Evolutionary conservation across 2,797 vertebrate genomes (phyloP).

Genomic region (Sphenopsis melanotis): DNA sequence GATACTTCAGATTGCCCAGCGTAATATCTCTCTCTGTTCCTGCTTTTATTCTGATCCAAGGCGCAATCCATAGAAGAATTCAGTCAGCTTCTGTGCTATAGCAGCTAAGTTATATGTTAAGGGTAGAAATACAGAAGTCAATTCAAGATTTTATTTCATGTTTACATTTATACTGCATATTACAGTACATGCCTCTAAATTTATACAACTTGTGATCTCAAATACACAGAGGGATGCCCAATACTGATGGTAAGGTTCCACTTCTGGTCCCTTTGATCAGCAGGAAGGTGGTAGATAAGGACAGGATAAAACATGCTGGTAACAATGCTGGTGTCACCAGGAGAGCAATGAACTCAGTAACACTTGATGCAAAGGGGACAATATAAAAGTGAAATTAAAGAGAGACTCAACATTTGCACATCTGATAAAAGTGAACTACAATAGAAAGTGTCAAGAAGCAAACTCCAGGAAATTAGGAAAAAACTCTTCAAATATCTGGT

Average conservation of each 20-base stretch:
- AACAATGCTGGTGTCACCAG: background rate
- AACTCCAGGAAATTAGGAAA: background rate
- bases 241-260: background rate
- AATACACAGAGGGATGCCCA: background rate
- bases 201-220: rapidly evolving
- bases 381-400: background rate
- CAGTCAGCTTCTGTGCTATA: background rate
- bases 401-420: background rate
- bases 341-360: background rate
- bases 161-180: background rate
- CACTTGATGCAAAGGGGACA: background rate
- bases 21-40: background rate
- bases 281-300: background rate
- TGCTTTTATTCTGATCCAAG: constrained; percentile 7
- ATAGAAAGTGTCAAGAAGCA: background rate
- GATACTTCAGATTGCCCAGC: background rate
- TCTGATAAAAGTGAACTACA: background rate
- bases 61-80: background rate
- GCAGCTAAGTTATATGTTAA: background rate
- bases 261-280: background rate
- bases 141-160: background rate
- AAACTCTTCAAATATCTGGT: background rate
- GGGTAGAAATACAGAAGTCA: background rate
- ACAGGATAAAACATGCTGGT: background rate
- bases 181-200: background rate